Conservation (phyloP, 2,113 vertebrate genomes). For the Speoplatyrhinus poulsoni region DNA sequence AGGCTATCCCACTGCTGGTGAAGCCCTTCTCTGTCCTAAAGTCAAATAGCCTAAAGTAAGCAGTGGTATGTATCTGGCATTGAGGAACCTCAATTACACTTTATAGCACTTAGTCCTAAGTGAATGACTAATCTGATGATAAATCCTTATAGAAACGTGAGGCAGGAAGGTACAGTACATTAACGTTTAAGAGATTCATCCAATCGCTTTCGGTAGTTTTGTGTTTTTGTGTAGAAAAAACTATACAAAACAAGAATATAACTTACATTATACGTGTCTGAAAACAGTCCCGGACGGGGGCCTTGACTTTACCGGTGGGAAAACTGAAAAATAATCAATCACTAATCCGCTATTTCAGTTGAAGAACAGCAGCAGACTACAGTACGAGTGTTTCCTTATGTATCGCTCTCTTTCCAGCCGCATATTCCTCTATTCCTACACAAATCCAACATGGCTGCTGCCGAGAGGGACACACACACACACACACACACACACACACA, state of each 20-base stretch:
- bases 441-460: constrained; percentile 74
- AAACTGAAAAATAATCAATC: constrained; percentile 3
- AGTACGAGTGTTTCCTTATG: constrained; percentile 31
- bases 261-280: constrained; percentile 53
- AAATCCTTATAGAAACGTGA: background rate
- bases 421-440: constrained; percentile 70
- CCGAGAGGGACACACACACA: constrained; percentile 17
- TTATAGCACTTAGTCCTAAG: too few species aligned
- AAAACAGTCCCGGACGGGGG: constrained; percentile 25
- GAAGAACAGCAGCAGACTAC: constrained; percentile 3
- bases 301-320: constrained; percentile 28
- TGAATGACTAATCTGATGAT: background rate
- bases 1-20: too few species aligned
- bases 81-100: too few species aligned
- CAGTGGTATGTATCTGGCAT: too few species aligned
- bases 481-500: constrained; percentile 9
- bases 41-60: too few species aligned
- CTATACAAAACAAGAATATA: constrained; percentile 25
- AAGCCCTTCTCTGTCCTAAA: too few species aligned
- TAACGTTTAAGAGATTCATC: constrained; percentile 28
- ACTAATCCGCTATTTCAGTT: constrained; percentile 45
- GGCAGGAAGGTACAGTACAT: background rate
- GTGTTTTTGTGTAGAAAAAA: constrained; percentile 39
- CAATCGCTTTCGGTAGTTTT: background rate
- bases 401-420: constrained; percentile 23